Evolutionary conservation across 2,888 invertebrate genomes (phyloP), one percentile per base, ranked within the genome.

Genomic region (Gastrophysa polygoni): DNA sequence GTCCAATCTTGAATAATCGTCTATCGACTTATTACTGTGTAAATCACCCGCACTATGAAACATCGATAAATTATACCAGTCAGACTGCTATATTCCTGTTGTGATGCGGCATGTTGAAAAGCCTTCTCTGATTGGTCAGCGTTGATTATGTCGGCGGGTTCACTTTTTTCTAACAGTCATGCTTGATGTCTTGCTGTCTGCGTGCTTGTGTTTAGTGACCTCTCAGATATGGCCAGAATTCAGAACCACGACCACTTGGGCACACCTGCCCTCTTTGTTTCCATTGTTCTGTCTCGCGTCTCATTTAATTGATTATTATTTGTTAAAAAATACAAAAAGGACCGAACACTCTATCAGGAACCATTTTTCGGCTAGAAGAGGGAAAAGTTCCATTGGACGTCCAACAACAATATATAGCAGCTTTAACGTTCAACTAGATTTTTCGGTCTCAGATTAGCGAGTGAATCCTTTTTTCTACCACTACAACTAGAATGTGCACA

Each of bases 141-240:
- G 77, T 80, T 81, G 81, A 81, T 81, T 80, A 77, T 81, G 80
- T 80, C 81, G 80, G 81, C 80, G 77, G 75, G 79, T 80, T 80
- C 34, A 51, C 77, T 78, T 81, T 81, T 81, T 80, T 81, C 73
- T 73, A 73, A 72, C 77, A 78, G 81, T 81, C 81, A 81, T 78
- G 80, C 79, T 79, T 81, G 80, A 80, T 81, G 80, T 80, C 79
- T 79, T 76, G 75, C 76, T 76, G 78, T 60, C 34, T 49, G 24
- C 44, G 43, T 44, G 47, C 28, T 28, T 70, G 67, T 66, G 61
- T 63, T 60, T 57, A 61, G 67, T 80, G 79, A 80, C 80, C 80
- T 79, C 78, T 76, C 75, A 55, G 61, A 62, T 67, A 63, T 64
- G 67, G 63, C 59, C 65, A 57, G 68, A 65, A 57, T 63, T 63